Evolutionary conservation across 2,113 vertebrate genomes (phyloP), one percentile per base, ranked within the genome.

Genomic region (Tauraco erythrolophus): DNA sequence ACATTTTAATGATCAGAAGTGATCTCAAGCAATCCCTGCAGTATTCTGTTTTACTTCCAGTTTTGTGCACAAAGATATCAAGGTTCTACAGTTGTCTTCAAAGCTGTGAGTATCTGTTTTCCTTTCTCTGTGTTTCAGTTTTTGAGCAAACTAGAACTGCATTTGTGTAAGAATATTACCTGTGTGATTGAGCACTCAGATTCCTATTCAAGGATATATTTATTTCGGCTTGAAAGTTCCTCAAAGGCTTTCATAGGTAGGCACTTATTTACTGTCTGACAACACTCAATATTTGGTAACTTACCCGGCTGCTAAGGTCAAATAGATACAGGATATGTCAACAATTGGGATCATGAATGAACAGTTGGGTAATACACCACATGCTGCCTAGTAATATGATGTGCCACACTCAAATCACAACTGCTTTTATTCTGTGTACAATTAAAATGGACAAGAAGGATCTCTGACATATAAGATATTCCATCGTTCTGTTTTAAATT

Each of bases 401-500:
- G 39, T 88, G 65, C 24, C 87, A 92, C 60, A 90, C 75, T 85
- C 94, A 94, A 93, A 86, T 37, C 83, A 64, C 75, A 95, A 94
- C 89, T 78, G 79, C 89, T 96, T 97, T 97, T 93, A 94, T 96
- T 95, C 83, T 79, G 54, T 85, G 74, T 71, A 60, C 53, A 96
- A 89, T 94, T 91, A 86, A 96, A 90, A 96, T 58, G 31, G 80
- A 96, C 88, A 96, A 35, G 80, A 91, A 84, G 46, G 75, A 86
- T 77, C 78, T 92, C 92, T 75, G 84, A 85, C 50, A 89, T 27
- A 39, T 21, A 77, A 92, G 70, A 95, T 94, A 96, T 28, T 94
- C 24, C 75, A 91, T 97, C 91, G 95, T 84, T 84, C 94, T 94
- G 81, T 82, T 97, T 94, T 93, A 58, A 94, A 96, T 95, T 97